Percentiles rank a stretch among this genome's conserved stretches.
Evolutionary conservation across 2,888 invertebrate genomes (phyloP).

Genomic region (Drosophila birchii): DNA sequence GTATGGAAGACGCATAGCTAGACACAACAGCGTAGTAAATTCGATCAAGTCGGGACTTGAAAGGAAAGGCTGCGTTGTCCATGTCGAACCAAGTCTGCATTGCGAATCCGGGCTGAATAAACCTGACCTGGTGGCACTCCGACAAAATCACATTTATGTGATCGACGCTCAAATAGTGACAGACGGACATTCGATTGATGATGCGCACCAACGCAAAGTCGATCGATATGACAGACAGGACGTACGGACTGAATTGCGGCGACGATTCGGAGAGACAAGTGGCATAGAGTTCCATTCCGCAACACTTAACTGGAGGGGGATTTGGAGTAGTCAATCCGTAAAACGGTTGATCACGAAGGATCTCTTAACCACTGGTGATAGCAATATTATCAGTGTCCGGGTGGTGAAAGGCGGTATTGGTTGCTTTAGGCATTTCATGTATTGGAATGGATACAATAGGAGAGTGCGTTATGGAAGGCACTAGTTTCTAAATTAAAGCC

Average conservation of each 20-base stretch:
- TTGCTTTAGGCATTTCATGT: background rate
- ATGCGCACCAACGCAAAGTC: too few species aligned
- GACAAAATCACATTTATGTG: too few species aligned
- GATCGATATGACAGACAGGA: too few species aligned
- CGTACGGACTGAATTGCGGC: constrained; percentile 5
- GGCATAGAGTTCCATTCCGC: background rate
- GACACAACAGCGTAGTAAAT: background rate
- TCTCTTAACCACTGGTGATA: background rate
- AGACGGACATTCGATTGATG: too few species aligned
- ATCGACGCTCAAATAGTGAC: too few species aligned
- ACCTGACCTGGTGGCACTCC: too few species aligned
- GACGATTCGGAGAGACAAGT: background rate
- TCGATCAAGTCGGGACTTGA: background rate
- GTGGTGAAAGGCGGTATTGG: background rate
- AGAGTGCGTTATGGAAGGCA: background rate
- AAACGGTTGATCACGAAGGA: background rate
- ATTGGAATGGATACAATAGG: background rate
- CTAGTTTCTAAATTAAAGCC: background rate
- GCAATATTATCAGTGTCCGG: constrained; percentile 4
- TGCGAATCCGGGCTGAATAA: too few species aligned
- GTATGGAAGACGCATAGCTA: too few species aligned
- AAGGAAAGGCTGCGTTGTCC: background rate
- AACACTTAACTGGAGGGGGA: constrained; percentile 5
- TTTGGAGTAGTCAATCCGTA: constrained; percentile 1
- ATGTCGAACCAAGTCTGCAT: too few species aligned